Conservation (phyloP, 2,113 vertebrate genomes). For the Apodemus sylvaticus region DNA sequence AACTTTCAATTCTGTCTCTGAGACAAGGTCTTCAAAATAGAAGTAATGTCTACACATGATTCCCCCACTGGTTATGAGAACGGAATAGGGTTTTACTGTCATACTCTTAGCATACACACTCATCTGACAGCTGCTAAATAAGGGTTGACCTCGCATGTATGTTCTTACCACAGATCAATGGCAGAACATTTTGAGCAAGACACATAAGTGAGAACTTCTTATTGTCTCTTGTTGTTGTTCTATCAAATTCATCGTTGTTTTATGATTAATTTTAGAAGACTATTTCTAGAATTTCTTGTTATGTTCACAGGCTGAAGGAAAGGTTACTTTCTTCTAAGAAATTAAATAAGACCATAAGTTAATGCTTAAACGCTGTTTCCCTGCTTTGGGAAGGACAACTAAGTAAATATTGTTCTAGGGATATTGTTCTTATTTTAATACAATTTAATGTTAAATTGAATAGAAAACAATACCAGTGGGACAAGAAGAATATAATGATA, state of each 20-base stretch:
- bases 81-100: background rate
- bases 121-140: background rate
- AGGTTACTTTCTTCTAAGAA: conserved; percentile 8
- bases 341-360: background rate
- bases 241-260: conserved; percentile 15
- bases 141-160: background rate
- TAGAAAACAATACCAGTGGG: background rate
- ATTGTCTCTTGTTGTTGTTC: conserved; percentile 23
- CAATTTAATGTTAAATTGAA: conserved; percentile 34
- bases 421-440: conserved; percentile 21
- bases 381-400: background rate
- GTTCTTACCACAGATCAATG: background rate
- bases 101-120: background rate
- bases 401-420: conserved; percentile 24
- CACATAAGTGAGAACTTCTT: background rate
- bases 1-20: background rate
- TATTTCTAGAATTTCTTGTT: conserved; percentile 13
- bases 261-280: conserved; percentile 11
- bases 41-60: background rate
- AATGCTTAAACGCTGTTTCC: conserved; percentile 1
- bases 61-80: background rate
- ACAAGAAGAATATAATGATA: conserved; percentile 5
- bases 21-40: conserved; percentile 30
- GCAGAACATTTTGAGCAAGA: background rate
- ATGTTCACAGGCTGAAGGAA: background rate